Evolutionary conservation across 2,888 invertebrate genomes (phyloP).

Genomic region (Hyalella azteca): DNA sequence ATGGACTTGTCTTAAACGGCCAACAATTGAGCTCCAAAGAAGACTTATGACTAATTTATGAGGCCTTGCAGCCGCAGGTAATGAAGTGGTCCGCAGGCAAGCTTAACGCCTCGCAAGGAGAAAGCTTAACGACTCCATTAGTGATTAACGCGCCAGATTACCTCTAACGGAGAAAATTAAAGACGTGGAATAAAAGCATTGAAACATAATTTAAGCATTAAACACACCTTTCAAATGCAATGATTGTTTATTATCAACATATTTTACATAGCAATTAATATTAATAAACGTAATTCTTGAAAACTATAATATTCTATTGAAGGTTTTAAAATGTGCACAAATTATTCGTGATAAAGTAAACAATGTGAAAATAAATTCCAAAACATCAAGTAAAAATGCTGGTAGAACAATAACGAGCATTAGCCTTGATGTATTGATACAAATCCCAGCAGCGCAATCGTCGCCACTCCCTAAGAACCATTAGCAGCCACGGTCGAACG

Average conservation of each 20-base stretch:
- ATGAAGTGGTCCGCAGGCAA: not conserved
- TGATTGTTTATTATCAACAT: not conserved
- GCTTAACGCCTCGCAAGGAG: too few species aligned
- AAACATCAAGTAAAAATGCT: not conserved
- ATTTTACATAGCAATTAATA: not conserved
- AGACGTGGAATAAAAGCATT: not conserved
- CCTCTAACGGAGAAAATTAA: not conserved
- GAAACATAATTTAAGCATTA: not conserved
- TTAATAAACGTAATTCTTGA: not conserved
- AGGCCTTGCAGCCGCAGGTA: not conserved
- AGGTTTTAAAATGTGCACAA: not conserved
- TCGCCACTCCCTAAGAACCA: not conserved
- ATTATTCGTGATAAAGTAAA: not conserved
- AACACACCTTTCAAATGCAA: not conserved
- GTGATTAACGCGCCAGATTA: not conserved
- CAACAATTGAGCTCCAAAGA: not conserved
- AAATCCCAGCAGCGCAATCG: not conserved
- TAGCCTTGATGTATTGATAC: too few species aligned
- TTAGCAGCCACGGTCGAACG: constrained; percentile 3
- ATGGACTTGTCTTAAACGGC: not conserved
- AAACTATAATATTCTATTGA: not conserved
- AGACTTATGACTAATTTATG: constrained; percentile 29
- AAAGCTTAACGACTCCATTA: too few species aligned
- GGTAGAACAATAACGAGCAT: too few species aligned
- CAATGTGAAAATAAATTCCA: not conserved